Base-by-base conservation (phyloP, 2,797 vertebrate genomes). In the Tenualosa ilisha region DNA sequence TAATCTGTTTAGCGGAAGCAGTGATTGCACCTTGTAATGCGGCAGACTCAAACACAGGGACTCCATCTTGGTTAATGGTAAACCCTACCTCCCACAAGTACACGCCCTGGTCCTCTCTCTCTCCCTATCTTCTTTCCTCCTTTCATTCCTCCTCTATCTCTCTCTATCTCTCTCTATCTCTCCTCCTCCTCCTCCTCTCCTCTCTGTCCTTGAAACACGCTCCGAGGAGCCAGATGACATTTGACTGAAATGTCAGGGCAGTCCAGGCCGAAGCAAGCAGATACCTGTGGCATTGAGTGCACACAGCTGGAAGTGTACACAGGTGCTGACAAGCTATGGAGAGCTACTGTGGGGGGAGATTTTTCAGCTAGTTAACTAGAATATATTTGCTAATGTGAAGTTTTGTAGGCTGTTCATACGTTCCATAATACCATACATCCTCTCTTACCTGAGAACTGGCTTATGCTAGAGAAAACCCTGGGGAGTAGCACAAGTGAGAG, bases 171-270 rank as follows among this genome's bases (percentile, higher is more conserved):
- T 65, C 84, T 83, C 24, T 59, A 22, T 82, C 12, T 81, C 54
- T 83, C 63, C 17, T 65, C 87, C n/a, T 37, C 87, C n/a, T 37
- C 83, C 79, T 56, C 31, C 17, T 26, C 50, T 46, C 43, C n/a
- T n/a, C n/a, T 22, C 72, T 79, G 40, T 79, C 72, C 72, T 79
- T 79, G 37, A 79, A 46, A 40, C 37, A 40, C 43, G 68, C 31
- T 43, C 6, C 0, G 1, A 15, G 68, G 68, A 72, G 31, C 31
- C 68, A 9, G 37, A 43, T 5, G 26, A 61, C 59, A 61, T 61
- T 61, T 61, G 65, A 31, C 6, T 79, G 20, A 79, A 46, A 79
- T 79, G 72, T 79, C 72, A 79, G 40, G 72, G 72, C 40, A 43
- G 37, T 40, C 72, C 8, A 9, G 72, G 6, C 6, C 3, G 46